Conservation (phyloP, 2,888 invertebrate genomes). For the Notocelia uddmanniana region DNA sequence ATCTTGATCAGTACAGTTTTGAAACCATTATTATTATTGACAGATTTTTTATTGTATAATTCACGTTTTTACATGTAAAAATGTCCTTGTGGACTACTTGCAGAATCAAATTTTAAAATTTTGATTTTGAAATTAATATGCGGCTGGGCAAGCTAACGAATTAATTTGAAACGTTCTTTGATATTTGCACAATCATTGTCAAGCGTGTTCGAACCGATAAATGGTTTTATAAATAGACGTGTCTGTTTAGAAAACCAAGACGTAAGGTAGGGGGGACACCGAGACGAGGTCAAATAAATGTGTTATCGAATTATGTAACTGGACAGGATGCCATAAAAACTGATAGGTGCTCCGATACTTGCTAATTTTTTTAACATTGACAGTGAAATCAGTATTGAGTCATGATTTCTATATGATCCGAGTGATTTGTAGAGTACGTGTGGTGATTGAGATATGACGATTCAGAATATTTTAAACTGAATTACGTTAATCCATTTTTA, state of each 20-base stretch:
- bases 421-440: too few relatives aligned
- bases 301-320: conserved; percentile 34
- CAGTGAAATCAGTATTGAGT: conserved; percentile 55
- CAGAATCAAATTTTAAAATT: too few relatives aligned
- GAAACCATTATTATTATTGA: too few relatives aligned
- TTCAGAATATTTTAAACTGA: too few relatives aligned
- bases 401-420: too few relatives aligned
- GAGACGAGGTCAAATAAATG: conserved; percentile 31
- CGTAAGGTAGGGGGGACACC: conserved; percentile 28
- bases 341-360: conserved; percentile 10
- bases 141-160: background rate
- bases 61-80: too few relatives aligned
- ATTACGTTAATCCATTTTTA: too few relatives aligned
- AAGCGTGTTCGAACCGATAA: background rate
- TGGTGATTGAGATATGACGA: too few relatives aligned
- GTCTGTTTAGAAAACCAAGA: too few relatives aligned
- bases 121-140: background rate
- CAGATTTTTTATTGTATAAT: too few relatives aligned
- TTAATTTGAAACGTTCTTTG: background rate
- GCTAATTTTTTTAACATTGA: conserved; percentile 57
- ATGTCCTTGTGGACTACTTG: too few relatives aligned
- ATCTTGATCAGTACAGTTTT: too few relatives aligned
- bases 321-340: conserved; percentile 23
- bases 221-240: conserved; percentile 10
- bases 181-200: background rate